Evolutionary conservation across 2,888 invertebrate species (phyloP).

Genomic region (Drosophila austrosaltans): DNA sequence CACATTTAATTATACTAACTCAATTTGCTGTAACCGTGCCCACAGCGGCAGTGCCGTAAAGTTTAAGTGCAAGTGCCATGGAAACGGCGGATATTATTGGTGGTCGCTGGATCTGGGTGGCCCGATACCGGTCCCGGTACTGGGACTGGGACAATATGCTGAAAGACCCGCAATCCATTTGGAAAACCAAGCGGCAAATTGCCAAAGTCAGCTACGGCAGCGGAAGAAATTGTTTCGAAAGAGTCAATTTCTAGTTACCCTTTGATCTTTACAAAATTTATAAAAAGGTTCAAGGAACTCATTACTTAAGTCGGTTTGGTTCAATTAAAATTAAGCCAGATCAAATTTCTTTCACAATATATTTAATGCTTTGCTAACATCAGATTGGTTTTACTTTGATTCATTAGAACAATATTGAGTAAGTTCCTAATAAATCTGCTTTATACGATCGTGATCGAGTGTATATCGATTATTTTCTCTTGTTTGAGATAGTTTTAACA

Average conservation of each 20-base stretch:
- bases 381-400: no score
- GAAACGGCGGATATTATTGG: slow-evolving; percentile 19
- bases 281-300: neutral
- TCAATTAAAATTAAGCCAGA: neutral
- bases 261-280: neutral
- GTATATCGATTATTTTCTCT: no score
- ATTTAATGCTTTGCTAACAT: no score
- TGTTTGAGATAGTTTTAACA: no score
- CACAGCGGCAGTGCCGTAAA: slow-evolving; percentile 41
- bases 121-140: slow-evolving; percentile 23
- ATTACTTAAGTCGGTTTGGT: neutral
- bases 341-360: neutral
- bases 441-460: no score
- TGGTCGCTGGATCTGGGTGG: slow-evolving; percentile 56
- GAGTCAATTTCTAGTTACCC: slow-evolving; percentile 8
- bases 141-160: neutral
- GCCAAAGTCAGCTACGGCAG: slow-evolving; percentile 61
- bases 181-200: slow-evolving; percentile 75
- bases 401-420: no score
- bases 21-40: slow-evolving; percentile 74
- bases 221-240: neutral
- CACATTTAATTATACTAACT: slow-evolving; percentile 79
- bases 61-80: slow-evolving; percentile 62
- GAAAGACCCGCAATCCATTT: slow-evolving; percentile 47
- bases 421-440: no score